Base-by-base conservation (phyloP, 2,888 invertebrate species). In the Standfussiana lucernea region DNA sequence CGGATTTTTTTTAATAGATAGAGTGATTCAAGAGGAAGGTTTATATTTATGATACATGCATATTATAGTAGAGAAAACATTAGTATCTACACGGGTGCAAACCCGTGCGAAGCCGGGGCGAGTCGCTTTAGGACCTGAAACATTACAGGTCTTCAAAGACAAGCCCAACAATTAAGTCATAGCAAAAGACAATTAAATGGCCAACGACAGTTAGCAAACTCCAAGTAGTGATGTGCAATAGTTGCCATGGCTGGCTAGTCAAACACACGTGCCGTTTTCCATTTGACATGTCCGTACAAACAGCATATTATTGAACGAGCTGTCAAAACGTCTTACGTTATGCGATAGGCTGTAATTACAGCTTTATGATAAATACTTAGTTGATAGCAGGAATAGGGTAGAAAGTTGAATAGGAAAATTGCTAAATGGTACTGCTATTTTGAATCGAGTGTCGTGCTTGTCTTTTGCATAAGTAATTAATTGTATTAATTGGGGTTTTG, bases 281-380 rank as follows among this genome's bases (percentile, higher is more conserved):
- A 72, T 77, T 72, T 73, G 66, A 79, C 77, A 76, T 67, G 64
- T 77, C 72, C 62, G 59, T 79, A 71, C 70, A 83, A 83, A 82
- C 80, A 82, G 28, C 40, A 53, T 75, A 83, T 80, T 85, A 86
- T 78, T 78, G 77, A 84, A 75, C 82, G 59, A 82, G 76, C 82
- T 84, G 87, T 88, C 88, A 88, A 88, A 85, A 88, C 56, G 88
- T 88, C 87, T 80, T 81, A 67, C 78, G 76, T 71, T 76, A 75
- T 40, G 68, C 79, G 77, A 80, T 88, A 83, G 62, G 67, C 78
- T 68, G 40, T 88, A 88, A 88, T 88, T 88, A 87, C 61, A 72
- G 78, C 72, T 74, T 83, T 72, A 79, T 70, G 78, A 84, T 84
- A 84, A 74, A 79, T 79, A 79, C 73, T 68, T 64, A 50, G 65